Evolutionary conservation across 2,888 invertebrate genomes (phyloP), one percentile per base, ranked within the genome.

Genomic region (Clusia tigrina): DNA sequence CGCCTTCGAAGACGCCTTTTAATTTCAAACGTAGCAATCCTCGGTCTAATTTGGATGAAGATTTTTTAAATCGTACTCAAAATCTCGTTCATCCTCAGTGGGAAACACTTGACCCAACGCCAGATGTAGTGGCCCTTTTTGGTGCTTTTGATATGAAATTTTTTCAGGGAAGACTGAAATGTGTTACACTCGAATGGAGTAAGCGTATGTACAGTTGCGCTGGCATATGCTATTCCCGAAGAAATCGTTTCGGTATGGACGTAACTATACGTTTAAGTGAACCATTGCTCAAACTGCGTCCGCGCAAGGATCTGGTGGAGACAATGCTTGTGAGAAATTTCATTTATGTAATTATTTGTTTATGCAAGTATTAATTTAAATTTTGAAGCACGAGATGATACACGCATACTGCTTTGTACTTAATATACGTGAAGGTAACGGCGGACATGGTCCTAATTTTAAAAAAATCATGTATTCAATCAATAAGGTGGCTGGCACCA

Each of bases 401-500:
- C 99, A 99, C 82, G 99, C 98, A 0, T 98, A 89, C 81, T 88
- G 98, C 65, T 99, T 98, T 85, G 89, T 98, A 0, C 92, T 94
- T 0, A 87, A 90, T 69, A 90, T 91, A 71, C 91, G 94, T 73
- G 87, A 89, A 74, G 96, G 98, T 76, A 89, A 95, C 72, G 94
- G 96, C 82, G 97, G 94, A 0, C 98, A 99, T 83, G 99, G 99
- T 0, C 95, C 96, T 0, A 91, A 94, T 78, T 99, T 99, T 80
- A 89, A 92, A 70, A 88, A 90, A 60, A 96, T 98, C 74, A 99
- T 99, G 99, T 79, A 90, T 67, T 88, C 95, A 66, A 98, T 99
- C 63, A 99, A 99, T 82, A 85, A 86, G 66, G 87, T 88, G 67
- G 91, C 96, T 2, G 95, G 96, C 60, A 89, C 95, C 0, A 91